Conservation (phyloP, 2,797 vertebrate species). For the Rhodeus uyekii region DNA sequence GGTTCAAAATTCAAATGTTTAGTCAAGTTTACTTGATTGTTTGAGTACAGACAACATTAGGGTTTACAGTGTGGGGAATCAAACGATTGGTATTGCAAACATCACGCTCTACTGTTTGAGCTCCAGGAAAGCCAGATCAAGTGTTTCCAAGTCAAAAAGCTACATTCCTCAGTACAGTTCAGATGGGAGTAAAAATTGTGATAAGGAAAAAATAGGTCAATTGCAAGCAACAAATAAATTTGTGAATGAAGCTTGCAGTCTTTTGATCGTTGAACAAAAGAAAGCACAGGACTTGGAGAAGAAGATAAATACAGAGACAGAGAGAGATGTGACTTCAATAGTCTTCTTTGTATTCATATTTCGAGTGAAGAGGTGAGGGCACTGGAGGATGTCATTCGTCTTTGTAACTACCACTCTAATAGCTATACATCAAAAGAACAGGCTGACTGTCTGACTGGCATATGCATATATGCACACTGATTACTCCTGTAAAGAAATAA, state of each 20-base stretch:
- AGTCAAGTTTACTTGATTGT: too few relatives aligned
- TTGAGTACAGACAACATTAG: too few relatives aligned
- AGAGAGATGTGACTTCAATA: not conserved
- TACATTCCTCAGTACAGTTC: not conserved
- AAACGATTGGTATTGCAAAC: too few relatives aligned
- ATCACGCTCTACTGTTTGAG: too few relatives aligned
- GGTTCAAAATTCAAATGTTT: too few relatives aligned
- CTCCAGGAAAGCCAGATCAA: too few relatives aligned
- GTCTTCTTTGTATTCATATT: constrained; percentile 30
- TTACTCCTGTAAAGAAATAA: not conserved
- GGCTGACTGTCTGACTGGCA: not conserved
- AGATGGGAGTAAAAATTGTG: not conserved
- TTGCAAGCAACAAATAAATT: not conserved
- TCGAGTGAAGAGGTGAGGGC: not conserved
- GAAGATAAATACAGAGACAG: not conserved
- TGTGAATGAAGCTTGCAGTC: not conserved
- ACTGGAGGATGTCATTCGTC: constrained; percentile 6
- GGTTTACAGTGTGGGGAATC: too few relatives aligned
- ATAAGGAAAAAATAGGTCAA: not conserved
- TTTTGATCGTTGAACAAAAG: constrained; percentile 7
- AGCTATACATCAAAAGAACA: constrained; percentile 8
- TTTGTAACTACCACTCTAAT: constrained; percentile 3
- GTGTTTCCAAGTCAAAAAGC: not conserved
- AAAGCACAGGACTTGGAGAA: not conserved
- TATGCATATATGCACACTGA: not conserved